Percentiles rank a stretch among this genome's conserved stretches.
Evolutionary conservation across 2,113 vertebrate species (phyloP).

Genomic region (Canis aureus): DNA sequence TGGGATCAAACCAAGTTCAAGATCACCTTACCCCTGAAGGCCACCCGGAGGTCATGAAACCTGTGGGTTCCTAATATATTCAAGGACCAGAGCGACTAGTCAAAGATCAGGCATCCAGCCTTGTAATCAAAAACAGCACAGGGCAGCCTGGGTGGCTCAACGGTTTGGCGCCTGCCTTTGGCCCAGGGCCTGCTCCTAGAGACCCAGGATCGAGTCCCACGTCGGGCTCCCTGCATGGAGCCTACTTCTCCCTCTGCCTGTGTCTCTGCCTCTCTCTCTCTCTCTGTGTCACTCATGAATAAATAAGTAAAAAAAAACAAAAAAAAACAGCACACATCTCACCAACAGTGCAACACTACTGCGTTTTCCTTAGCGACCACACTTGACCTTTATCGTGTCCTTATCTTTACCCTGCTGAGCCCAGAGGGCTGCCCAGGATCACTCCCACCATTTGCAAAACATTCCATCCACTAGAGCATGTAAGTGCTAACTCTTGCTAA

Average conservation of each 20-base stretch:
- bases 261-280: no score
- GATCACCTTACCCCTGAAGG: not conserved
- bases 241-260: no score
- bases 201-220: no score
- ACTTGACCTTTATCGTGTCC: not conserved
- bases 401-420: not conserved
- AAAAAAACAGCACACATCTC: not conserved
- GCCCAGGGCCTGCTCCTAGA: no score
- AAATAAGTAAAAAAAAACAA: no score
- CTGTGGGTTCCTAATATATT: not conserved
- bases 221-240: no score
- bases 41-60: not conserved
- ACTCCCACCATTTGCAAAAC: slow-evolving; percentile 49
- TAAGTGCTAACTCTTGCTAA: not conserved
- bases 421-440: not conserved
- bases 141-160: no score
- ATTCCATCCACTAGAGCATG: not conserved
- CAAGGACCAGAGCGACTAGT: not conserved
- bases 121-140: not conserved
- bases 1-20: not conserved
- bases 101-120: not conserved
- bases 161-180: no score
- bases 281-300: no score
- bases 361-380: not conserved
- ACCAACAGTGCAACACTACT: not conserved